phyloP scores from a whole-genome alignment of 2,113 vertebrate species.

The Malurus alboscapulatus region DNA sequence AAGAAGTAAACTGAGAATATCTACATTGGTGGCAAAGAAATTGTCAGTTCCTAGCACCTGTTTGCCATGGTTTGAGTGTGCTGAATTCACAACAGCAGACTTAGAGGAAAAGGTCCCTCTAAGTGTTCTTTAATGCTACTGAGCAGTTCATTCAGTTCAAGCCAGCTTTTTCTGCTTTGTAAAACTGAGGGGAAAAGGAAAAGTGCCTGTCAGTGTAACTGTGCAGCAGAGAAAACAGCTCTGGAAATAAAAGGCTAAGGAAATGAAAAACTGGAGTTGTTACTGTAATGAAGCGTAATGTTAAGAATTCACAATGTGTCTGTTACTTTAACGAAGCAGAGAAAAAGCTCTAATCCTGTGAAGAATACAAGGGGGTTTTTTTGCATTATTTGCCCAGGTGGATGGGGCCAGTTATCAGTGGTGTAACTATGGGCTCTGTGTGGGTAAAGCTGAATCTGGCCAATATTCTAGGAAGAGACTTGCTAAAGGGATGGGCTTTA shows the following conservation, averaged over 20 bases:
- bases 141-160: neutral
- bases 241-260: neutral
- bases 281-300: neutral
- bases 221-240: neutral
- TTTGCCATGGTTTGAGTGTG: accelerated
- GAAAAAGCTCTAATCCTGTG: neutral
- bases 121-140: neutral
- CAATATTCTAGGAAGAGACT: neutral
- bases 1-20: neutral
- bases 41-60: neutral
- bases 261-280: neutral
- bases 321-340: neutral
- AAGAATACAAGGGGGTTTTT: neutral
- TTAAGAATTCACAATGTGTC: neutral
- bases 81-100: neutral
- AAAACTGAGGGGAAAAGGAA: neutral
- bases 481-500: neutral
- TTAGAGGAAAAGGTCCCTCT: neutral
- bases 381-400: neutral
- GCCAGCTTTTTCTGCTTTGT: neutral
- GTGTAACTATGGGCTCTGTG: neutral
- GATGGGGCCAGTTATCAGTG: neutral
- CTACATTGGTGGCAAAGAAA: accelerated
- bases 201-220: neutral
- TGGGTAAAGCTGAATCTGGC: neutral